Percentiles rank a stretch among this genome's conserved stretches.
phyloP scores from a whole-genome alignment of 2,113 vertebrate species.

The Amblyopsis rosae region DNA sequence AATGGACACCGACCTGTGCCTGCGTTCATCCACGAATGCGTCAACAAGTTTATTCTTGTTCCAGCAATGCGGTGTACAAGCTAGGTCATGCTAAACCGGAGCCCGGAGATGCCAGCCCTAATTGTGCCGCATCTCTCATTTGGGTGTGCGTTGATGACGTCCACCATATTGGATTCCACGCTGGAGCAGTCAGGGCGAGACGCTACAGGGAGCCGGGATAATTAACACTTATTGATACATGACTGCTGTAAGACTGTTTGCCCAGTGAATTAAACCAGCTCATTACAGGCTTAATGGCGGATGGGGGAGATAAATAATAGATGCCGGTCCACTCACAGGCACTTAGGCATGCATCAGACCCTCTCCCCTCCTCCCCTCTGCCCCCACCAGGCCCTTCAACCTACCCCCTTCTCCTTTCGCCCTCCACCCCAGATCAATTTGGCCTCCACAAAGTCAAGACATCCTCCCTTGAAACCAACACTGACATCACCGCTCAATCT shows the following conservation, averaged over 20 bases:
- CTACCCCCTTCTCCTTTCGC: neutral
- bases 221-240: constrained; percentile 79
- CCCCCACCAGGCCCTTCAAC: neutral
- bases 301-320: constrained; percentile 75
- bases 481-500: constrained; percentile 54
- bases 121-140: constrained; percentile 59
- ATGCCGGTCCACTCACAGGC: constrained; percentile 69
- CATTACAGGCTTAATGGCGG: constrained; percentile 74
- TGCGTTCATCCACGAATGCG: constrained; percentile 33
- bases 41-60: constrained; percentile 15
- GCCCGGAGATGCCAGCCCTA: constrained; percentile 14
- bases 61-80: constrained; percentile 7
- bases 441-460: constrained; percentile 56
- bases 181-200: constrained; percentile 57
- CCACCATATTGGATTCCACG: constrained; percentile 68
- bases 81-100: constrained; percentile 37
- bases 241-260: constrained; percentile 75
- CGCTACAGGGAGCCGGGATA: constrained; percentile 63
- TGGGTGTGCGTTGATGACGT: constrained; percentile 60
- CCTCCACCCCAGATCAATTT: constrained; percentile 54
- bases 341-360: constrained; percentile 66
- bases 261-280: constrained; percentile 74
- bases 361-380: constrained; percentile 6
- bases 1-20: constrained; percentile 35
- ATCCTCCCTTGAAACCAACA: constrained; percentile 56